These are phyloP conservation scores for Alectura lathami DNA, from an alignment of 2,113 vertebrate genomes.

Conservation along the genomic window DNA sequence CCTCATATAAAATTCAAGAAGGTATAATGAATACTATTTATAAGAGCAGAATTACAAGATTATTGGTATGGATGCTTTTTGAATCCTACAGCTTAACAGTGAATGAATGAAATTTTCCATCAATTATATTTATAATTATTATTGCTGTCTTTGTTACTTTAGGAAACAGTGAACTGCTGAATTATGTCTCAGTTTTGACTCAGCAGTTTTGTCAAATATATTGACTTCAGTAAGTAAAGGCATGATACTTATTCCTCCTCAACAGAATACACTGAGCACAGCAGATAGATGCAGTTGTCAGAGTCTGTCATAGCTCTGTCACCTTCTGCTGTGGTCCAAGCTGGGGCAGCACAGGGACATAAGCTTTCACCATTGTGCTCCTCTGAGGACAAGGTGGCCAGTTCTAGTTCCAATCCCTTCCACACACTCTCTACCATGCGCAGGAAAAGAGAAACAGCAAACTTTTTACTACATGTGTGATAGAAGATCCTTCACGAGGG, in stretches of 20 bases:
- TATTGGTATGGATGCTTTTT: neutral
- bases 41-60: neutral
- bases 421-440: neutral
- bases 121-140: neutral
- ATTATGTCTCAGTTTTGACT: neutral
- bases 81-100: neutral
- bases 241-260: neutral
- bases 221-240: neutral
- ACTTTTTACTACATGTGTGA: neutral
- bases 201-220: neutral
- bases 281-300: neutral
- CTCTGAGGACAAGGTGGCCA: neutral
- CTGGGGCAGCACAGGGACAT: neutral
- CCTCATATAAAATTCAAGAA: neutral
- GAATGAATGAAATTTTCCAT: neutral
- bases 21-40: neutral
- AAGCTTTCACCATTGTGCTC: neutral
- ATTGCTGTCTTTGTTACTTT: neutral
- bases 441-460: neutral
- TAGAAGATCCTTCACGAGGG: neutral
- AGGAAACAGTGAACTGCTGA: neutral
- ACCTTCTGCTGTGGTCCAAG: neutral
- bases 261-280: neutral
- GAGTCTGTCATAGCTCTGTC: neutral
- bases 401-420: neutral